Base-by-base conservation (phyloP, 2,797 vertebrate species). In the Mormyrops boulengeri region DNA sequence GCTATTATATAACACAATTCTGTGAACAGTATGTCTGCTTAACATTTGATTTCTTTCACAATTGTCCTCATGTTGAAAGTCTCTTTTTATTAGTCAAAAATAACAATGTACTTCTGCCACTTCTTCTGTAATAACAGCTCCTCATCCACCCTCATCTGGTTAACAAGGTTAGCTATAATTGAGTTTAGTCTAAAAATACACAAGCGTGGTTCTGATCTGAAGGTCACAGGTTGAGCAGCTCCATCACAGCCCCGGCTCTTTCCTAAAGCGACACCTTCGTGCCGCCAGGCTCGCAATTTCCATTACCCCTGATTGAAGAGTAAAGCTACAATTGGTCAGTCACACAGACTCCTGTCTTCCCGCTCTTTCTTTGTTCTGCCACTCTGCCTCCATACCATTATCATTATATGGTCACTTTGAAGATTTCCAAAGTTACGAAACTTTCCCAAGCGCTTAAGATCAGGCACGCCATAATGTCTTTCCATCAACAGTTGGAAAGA, bases 201-300 rank as follows among this genome's bases (percentile, higher is more conserved):
- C 22, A 1, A 49, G 87, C 34, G 22, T 41, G 41, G 57, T 41
- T 60, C 26, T 14, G 85, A 50, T 66, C 85, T 57, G 84, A 87
- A 57, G 89, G 89, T 17, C n/a, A 87, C 34, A 26, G 85, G 85
- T 87, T 87, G 85, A 66, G 53, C 62, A 53, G 82, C 82, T 92
- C 92, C 92, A 90, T 91, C 88, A 93, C 92, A 93, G 93, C 94
- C 92, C 92, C 22, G 5, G 86, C 88, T 82, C 9, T 94, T 93
- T 92, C 94, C 91, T 95, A 94, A 93, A 94, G 95, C 94, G 95
- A 96, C 95, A 95, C 94, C 95, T 95, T 94, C 93, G 92, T 93
- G 95, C 95, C 95, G 94, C 95, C 95, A 94, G 90, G 92, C 95
- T 95, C 94, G 94, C 94, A 95, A 95, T 96, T 95, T 96, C 94